Base-by-base conservation (phyloP, 2,797 vertebrate genomes). In the Hypotaenidia philippensis region DNA sequence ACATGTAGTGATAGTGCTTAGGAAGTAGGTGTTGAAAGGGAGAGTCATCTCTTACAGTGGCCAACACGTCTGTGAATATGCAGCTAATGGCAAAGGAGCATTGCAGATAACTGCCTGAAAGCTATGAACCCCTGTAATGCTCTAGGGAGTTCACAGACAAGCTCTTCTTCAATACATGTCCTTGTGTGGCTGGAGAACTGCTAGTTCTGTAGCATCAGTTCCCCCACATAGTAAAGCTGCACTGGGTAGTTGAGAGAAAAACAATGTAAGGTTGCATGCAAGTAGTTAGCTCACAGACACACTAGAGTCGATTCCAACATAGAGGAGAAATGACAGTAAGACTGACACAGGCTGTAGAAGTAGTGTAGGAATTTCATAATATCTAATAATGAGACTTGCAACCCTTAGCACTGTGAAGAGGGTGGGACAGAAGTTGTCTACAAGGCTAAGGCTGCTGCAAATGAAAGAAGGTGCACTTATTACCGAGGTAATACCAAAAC, bases 11-110 rank as follows among this genome's bases (percentile, higher is more conserved):
- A 29, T 5, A 64, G 20, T 31, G 40, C 61, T 83, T 44, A 55
- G 31, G 68, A 79, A 71, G 59, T 16, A 84, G 36, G 25, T 3
- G 2, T 50, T 63, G 22, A 34, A 68, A 78, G 49, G 4, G 47
- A 70, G 25, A 9, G 27, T 27, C 81, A 49, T 23, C n/a, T 71
- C 84, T 45, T 53, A 32, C 50, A 21, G n/a, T 4, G 13, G 22
- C 13, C 32, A 44, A 40, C 8, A 40, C 1, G 0, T 59, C 59
- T 29, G 9, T 15, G 26, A 5, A 26, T 19, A 65, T 2, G 10
- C 55, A 78, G 63, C 52, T 63, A 29, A 55, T 16, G 56, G 59
- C 40, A 77, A 64, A 92, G 14, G 11, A 77, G 13, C 38, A 31
- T 6, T 61, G 74, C 52, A 69, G 57, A 68, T 25, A 26, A 19